Evolutionary conservation across 2,888 invertebrate genomes (phyloP), one percentile per base, ranked within the genome.

Genomic region (Rhagophthalmus giganteus): DNA sequence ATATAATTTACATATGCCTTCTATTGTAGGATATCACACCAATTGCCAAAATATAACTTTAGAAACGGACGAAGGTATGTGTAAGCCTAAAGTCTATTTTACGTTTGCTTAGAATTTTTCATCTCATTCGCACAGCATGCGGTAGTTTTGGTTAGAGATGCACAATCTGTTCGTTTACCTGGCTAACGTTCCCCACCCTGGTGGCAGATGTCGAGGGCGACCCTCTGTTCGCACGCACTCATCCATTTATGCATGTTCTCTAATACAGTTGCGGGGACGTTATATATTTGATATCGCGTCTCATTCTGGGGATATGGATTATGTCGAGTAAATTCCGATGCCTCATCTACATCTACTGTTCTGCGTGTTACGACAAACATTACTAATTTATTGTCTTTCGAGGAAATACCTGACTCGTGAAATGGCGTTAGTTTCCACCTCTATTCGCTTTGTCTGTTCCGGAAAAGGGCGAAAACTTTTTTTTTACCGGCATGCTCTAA

Each of bases 31-130:
- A 70, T 70, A 68, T 72, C 68, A 65, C 71, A 72, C 71, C 73
- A 73, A 72, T 72, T 73, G 73, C 72, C 71, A 72, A 69, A 73
- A 72, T 73, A 72, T 71, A 69, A 72, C 72, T 67, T 68, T 72
- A 64, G 67, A 68, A 66, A 71, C 70, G 68, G 73, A 72, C 63
- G 72, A 73, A 73, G 73, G 73, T 73, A 73, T 69, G 72, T 71
- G 63, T 63, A 62, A 63, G 63, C 42, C 51, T 55, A 40, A 54
- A 47, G 37, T 32, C 37, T 63, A 63, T 65, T 62, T 61, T 65
- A 58, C 60, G 61, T 63, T 64, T 66, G 66, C 62, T 60, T 48
- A 44, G 30, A 47, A 38, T 30, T 49, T 52, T 35, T 47, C 49
- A 40, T 49, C 44, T 54, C 40, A 40, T 54, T 54, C 45, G 48